phyloP scores from a whole-genome alignment of 1,140 invertebrate genomes.

The Drosophila repleta region DNA sequence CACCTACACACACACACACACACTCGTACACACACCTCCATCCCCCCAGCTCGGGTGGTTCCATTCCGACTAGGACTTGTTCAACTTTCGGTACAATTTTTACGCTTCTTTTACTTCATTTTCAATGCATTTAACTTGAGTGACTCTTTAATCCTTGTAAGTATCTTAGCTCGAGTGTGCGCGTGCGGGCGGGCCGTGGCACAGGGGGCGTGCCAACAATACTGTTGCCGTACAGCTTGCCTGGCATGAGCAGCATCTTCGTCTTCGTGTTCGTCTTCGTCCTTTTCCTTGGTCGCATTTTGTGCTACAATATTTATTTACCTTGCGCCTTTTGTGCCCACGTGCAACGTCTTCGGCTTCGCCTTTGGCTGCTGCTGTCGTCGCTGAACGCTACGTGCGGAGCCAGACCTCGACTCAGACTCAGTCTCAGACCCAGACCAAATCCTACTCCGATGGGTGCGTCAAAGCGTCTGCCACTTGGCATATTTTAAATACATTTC shows the following conservation, averaged over 20 bases:
- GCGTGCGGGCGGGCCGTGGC: not conserved
- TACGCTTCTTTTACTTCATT: conserved; percentile 82
- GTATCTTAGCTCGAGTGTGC: conserved; percentile 66
- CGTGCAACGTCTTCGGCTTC: conserved; percentile 56
- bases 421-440: conserved; percentile 3
- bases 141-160: conserved; percentile 84
- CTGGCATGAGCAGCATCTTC: conserved; percentile 4
- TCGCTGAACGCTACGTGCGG: conserved; percentile 66
- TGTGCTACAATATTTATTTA: conserved; percentile 79
- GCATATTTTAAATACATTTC: conserved; percentile 84
- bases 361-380: conserved; percentile 42
- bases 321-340: conserved; percentile 82
- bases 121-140: conserved; percentile 84
- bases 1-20: conserved; percentile 17
- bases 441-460: not conserved
- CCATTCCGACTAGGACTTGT: conserved; percentile 30
- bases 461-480: conserved; percentile 70
- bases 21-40: not conserved
- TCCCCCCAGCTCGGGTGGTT: too few species aligned
- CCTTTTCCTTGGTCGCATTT: conserved; percentile 37
- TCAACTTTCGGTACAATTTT: conserved; percentile 75
- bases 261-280: conserved; percentile 6
- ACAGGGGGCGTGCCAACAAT: not conserved
- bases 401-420: conserved; percentile 3
- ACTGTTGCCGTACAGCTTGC: too few species aligned